phyloP scores from a whole-genome alignment of 2,797 vertebrate genomes.

The Coilia nasus region DNA sequence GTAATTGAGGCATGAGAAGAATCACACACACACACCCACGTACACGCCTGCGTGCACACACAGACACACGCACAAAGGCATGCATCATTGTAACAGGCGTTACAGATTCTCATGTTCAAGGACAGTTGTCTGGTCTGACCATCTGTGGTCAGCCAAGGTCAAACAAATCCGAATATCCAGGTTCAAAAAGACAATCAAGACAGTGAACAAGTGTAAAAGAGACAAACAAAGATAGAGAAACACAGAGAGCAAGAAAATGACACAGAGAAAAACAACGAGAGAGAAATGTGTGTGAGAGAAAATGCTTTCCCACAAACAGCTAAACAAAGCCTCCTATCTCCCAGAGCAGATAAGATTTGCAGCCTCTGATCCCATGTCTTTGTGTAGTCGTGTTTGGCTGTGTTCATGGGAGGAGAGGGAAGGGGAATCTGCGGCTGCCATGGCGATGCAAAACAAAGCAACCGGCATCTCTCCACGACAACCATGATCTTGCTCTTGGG shows the following conservation, averaged over 20 bases:
- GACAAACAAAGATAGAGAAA: neutral
- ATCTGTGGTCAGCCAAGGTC: neutral
- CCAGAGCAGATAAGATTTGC: slow-evolving; percentile 7
- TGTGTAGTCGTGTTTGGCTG: neutral
- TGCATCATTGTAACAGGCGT: neutral
- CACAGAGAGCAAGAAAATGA: neutral
- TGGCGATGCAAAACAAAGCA: slow-evolving; percentile 12
- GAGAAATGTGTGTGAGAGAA: neutral
- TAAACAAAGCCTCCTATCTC: neutral
- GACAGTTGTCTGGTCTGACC: neutral
- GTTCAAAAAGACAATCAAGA: neutral
- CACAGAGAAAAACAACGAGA: neutral
- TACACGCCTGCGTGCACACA: too few species aligned
- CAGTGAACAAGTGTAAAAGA: neutral
- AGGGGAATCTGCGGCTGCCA: neutral
- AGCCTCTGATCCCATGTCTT: neutral
- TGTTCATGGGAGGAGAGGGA: neutral
- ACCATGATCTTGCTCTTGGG: neutral
- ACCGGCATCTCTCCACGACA: neutral
- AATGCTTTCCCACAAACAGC: neutral
- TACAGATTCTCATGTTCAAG: slow-evolving; percentile 1
- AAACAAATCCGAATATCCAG: neutral
- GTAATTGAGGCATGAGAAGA: neutral
- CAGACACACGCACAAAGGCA: neutral
- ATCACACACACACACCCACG: neutral